Evolutionary conservation across 2,797 vertebrate species (phyloP).

Genomic region (Octomys mimax): DNA sequence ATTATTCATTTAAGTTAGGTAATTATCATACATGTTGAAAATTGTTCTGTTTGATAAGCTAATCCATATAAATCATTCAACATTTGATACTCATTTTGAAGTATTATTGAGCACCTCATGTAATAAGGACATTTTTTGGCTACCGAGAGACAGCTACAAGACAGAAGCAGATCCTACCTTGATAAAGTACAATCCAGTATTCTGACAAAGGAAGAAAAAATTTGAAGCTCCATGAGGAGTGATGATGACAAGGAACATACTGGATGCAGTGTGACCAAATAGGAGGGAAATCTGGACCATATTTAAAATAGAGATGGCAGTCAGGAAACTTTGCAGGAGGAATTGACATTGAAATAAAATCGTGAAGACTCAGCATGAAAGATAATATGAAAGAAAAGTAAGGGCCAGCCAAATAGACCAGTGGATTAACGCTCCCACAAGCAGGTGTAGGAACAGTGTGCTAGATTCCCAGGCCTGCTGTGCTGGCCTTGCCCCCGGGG

Average conservation of each 20-base stretch:
- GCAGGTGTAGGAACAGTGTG: too few relatives aligned
- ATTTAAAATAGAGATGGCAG: neutral
- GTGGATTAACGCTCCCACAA: too few relatives aligned
- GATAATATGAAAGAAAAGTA: neutral
- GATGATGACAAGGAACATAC: neutral
- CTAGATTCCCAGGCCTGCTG: too few relatives aligned
- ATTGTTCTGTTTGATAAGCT: neutral
- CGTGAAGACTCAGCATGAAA: neutral
- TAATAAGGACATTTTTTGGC: neutral
- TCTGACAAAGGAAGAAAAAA: neutral
- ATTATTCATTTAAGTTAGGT: slow-evolving; percentile 19
- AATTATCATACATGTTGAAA: neutral
- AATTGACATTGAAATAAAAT: neutral
- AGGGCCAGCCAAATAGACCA: too few relatives aligned
- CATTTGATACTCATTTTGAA: neutral
- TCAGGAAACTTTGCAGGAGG: neutral
- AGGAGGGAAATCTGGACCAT: neutral
- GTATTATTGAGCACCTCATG: neutral
- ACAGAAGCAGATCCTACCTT: neutral
- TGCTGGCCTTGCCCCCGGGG: too few relatives aligned
- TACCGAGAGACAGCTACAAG: neutral
- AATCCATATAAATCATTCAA: neutral
- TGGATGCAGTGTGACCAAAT: neutral
- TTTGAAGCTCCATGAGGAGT: neutral
- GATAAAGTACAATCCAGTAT: neutral